A percentile compares a stretch with the other conserved stretches of the same genome.
Conservation (phyloP, 1,140 invertebrate species). For the Meteorus sp. region DNA sequence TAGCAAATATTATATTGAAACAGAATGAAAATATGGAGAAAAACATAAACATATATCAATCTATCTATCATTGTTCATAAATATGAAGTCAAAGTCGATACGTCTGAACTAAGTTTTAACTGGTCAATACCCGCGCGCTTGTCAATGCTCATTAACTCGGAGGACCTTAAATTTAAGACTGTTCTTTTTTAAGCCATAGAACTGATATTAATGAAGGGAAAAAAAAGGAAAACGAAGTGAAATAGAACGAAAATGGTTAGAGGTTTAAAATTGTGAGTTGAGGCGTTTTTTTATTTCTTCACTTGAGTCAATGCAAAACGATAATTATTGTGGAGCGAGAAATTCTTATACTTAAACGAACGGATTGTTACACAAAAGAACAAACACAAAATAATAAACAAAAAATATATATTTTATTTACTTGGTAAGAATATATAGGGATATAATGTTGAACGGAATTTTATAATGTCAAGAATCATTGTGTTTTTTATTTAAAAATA, state of each 20-base stretch:
- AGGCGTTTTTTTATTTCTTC: constrained; percentile 5
- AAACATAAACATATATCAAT: background rate
- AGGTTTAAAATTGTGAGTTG: background rate
- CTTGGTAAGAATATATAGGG: constrained; percentile 8
- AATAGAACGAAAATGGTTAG: constrained; percentile 13
- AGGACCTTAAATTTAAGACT: constrained; percentile 45
- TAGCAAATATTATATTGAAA: no score
- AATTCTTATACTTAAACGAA: constrained; percentile 13
- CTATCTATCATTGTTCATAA: background rate
- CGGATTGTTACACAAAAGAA: constrained; percentile 3
- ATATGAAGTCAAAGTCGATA: background rate
- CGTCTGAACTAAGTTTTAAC: constrained; percentile 18
- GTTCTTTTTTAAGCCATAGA: constrained; percentile 46
- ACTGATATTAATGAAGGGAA: constrained; percentile 42
- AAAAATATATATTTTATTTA: constrained; percentile 27
- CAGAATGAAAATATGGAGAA: no score
- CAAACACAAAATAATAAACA: constrained; percentile 4
- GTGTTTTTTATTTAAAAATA: no score
- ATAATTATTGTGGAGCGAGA: background rate
- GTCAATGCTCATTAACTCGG: constrained; percentile 29
- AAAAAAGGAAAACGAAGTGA: constrained; percentile 16
- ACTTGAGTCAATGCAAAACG: constrained; percentile 10
- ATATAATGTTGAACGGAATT: background rate
- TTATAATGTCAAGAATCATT: constrained; percentile 6
- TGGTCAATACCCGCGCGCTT: constrained; percentile 23